These are phyloP conservation scores for Tapirus terrestris DNA, from an alignment of 2,113 vertebrate genomes.

Conservation along the genomic window DNA sequence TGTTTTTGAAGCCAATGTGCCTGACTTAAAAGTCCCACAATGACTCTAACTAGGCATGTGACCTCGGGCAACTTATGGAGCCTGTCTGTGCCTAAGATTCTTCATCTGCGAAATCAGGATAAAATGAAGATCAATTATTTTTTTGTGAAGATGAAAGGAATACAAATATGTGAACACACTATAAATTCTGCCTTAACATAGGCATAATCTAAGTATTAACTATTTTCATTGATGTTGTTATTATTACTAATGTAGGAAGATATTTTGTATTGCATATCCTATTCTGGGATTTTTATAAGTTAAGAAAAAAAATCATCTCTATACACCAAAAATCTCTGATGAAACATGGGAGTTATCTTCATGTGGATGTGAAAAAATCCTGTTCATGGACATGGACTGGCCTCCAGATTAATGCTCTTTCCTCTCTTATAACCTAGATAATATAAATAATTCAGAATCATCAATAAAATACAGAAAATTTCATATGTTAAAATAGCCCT, in stretches of 20 bases:
- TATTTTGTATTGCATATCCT: neutral
- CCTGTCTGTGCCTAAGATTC: neutral
- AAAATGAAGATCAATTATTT: neutral
- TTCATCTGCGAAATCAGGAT: neutral
- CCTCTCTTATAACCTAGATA: neutral
- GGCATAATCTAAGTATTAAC: neutral
- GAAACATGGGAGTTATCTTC: neutral
- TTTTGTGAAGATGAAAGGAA: neutral
- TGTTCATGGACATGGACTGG: neutral
- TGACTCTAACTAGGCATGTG: neutral
- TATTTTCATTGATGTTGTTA: neutral
- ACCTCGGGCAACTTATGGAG: neutral
- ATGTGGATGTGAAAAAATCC: neutral
- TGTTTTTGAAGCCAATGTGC: neutral
- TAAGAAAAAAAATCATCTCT: neutral
- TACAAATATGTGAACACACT: neutral
- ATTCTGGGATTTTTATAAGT: neutral
- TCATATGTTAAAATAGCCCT: constrained; percentile 27
- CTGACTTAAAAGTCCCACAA: neutral
- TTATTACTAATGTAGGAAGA: neutral
- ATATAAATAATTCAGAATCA: constrained; percentile 62
- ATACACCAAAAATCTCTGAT: neutral
- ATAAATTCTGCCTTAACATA: neutral
- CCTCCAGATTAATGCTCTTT: neutral
- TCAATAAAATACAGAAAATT: constrained; percentile 55